Conservation (phyloP, 2,797 vertebrate species). For the Enteromius paludinosus region DNA sequence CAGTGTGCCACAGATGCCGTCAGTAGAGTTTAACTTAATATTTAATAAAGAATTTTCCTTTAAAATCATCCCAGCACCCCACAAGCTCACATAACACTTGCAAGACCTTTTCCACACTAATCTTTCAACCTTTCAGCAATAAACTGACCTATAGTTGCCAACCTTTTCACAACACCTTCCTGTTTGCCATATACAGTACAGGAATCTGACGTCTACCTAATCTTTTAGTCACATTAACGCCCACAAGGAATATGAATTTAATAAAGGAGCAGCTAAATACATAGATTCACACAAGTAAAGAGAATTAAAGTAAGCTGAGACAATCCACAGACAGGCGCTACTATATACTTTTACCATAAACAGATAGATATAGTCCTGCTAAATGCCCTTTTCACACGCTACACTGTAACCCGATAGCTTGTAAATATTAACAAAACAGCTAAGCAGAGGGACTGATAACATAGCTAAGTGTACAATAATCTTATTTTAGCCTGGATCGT, state of each 20-base stretch:
- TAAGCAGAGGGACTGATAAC: slow-evolving; percentile 4
- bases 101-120: background rate
- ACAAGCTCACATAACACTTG: background rate
- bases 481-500: slow-evolving; percentile 39
- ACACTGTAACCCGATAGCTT: slow-evolving; percentile 35
- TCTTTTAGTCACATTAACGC: background rate
- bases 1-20: background rate
- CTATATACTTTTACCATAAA: slow-evolving; percentile 12
- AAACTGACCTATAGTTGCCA: background rate
- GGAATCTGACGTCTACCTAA: background rate
- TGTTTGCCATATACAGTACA: background rate
- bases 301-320: background rate
- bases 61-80: background rate
- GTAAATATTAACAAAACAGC: slow-evolving; percentile 24
- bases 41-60: background rate
- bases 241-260: background rate
- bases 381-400: slow-evolving; percentile 28
- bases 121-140: slow-evolving; percentile 10
- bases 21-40: background rate
- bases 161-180: background rate
- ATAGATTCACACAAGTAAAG: background rate
- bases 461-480: slow-evolving; percentile 31
- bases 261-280: background rate
- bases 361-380: slow-evolving; percentile 26
- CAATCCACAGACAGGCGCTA: slow-evolving; percentile 17